A percentile compares a stretch with the other conserved stretches of the same genome.
phyloP scores from a whole-genome alignment of 2,888 invertebrate species.

The Cephus nigrinus region DNA sequence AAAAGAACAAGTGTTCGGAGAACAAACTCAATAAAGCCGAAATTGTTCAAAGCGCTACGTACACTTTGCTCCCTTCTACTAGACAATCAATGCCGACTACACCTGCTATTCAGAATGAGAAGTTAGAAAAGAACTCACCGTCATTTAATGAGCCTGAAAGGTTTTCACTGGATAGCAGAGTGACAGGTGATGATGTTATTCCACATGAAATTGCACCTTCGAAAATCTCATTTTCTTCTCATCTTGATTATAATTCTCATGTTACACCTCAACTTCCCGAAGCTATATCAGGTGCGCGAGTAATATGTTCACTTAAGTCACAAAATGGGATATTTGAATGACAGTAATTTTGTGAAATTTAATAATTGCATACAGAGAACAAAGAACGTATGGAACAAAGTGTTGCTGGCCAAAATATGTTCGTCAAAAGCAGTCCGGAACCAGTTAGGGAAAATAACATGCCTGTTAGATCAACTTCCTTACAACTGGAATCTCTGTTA shows the following conservation, averaged over 20 bases:
- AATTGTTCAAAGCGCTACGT: constrained; percentile 32
- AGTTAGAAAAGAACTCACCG: constrained; percentile 25
- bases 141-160: constrained; percentile 27
- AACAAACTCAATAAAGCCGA: not conserved
- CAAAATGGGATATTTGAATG: no score
- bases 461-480: not conserved
- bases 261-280: no score
- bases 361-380: no score
- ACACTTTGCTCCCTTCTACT: constrained; percentile 25
- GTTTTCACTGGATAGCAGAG: constrained; percentile 48
- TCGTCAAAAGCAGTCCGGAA: not conserved
- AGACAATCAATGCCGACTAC: constrained; percentile 40
- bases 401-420: not conserved
- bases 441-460: not conserved
- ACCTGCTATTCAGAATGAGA: constrained; percentile 20
- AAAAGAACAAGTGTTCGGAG: constrained; percentile 11
- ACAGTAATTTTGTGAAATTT: no score
- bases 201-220: not conserved
- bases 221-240: no score
- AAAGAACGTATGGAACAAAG: not conserved
- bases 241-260: no score
- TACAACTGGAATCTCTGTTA: not conserved
- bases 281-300: no score
- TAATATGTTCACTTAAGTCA: no score
- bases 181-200: constrained; percentile 7